Percentiles rank a stretch among this genome's conserved stretches.
Evolutionary conservation across 1,140 invertebrate species (phyloP).

Genomic region (Pentalonia nigronervosa): DNA sequence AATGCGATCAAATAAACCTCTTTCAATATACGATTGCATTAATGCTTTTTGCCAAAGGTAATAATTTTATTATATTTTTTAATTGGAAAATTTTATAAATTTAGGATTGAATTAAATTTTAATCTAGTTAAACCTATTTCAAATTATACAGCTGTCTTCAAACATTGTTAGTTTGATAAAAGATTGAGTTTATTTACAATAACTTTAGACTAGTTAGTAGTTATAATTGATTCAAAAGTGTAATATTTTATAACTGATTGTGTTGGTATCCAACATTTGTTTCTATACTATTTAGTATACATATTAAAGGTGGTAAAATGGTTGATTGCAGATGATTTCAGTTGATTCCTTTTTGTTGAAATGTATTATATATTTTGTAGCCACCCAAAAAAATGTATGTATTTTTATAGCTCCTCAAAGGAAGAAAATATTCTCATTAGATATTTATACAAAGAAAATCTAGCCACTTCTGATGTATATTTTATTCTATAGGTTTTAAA

Average conservation of each 20-base stretch:
- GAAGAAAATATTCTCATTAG: background rate
- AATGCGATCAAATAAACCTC: constrained; percentile 65
- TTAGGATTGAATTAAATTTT: background rate
- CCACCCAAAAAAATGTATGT: background rate
- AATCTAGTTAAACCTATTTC: background rate
- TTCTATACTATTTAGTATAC: too few species aligned
- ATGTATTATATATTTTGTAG: background rate
- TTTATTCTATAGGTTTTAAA: background rate
- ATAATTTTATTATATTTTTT: constrained; percentile 56
- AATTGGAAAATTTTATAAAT: background rate
- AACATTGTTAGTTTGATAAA: background rate
- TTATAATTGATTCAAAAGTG: background rate
- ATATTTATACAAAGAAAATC: background rate
- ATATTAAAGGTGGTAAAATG: background rate
- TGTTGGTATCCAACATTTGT: background rate
- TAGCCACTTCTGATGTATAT: background rate
- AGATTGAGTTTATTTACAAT: background rate
- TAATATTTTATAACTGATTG: background rate
- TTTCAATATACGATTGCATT: constrained; percentile 74
- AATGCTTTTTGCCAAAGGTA: constrained; percentile 75
- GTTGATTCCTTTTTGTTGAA: background rate
- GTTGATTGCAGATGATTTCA: background rate
- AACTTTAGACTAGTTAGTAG: background rate
- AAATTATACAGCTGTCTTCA: too few species aligned
- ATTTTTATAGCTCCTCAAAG: background rate